These are phyloP conservation scores for Sylvia atricapilla DNA, from an alignment of 2,113 vertebrate species.

Conservation along the genomic window DNA sequence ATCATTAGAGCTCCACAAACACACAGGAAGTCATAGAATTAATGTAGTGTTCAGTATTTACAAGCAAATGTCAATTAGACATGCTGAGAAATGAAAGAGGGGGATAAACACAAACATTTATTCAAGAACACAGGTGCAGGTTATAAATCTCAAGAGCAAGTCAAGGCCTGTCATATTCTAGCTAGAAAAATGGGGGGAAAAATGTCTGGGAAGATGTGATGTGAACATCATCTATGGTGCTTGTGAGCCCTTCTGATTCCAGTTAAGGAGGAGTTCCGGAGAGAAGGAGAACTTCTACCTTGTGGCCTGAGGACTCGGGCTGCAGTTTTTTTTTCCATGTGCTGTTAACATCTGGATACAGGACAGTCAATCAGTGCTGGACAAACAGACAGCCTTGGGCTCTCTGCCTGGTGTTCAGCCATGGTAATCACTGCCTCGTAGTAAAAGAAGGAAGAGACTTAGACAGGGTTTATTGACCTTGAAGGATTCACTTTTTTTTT, in stretches of 20 bases:
- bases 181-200: background rate
- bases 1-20: background rate
- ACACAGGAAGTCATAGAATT: background rate
- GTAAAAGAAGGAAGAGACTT: background rate
- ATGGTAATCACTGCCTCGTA: background rate
- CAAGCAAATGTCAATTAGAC: background rate
- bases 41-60: background rate
- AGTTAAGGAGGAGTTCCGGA: background rate
- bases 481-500: background rate
- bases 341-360: background rate
- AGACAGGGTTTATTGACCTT: background rate
- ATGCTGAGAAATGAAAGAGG: background rate
- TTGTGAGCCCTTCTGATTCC: background rate
- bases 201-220: background rate
- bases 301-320: accelerated
- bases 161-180: background rate
- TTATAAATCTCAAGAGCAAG: background rate
- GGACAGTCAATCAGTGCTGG: background rate
- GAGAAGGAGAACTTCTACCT: background rate
- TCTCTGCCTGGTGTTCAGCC: background rate
- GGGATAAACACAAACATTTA: background rate
- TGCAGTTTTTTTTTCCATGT: background rate
- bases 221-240: background rate
- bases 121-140: background rate
- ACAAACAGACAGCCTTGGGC: background rate